Base-by-base conservation (phyloP, 2,113 vertebrate species). In the Jacana jacana region DNA sequence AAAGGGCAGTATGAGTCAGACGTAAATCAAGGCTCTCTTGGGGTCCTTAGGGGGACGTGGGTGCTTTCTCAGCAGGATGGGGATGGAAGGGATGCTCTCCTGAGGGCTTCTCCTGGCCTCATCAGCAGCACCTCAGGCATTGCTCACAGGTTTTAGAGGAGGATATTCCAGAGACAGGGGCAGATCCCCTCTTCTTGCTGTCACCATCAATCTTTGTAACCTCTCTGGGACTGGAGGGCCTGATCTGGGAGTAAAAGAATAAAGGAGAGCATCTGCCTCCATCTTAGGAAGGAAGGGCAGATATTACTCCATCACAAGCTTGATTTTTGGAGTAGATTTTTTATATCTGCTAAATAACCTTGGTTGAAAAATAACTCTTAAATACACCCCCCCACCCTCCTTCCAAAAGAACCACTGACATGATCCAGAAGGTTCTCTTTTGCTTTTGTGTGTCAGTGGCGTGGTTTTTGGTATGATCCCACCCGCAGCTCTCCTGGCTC, bases 311-410 rank as follows among this genome's bases (percentile, higher is more conserved):
- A 46, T 63, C 28, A 51, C 22, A 37, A 63, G 17, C 14, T 55
- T 39, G 20, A 0, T 78, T 44, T 84, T 77, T 72, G 6, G 3
- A 42, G 11, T 35, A 33, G 35, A 28, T 44, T 82, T 48, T 79
- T 33, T 42, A 95, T 81, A 83, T 19, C 28, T 4, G 1, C 10
- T 76, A 27, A 70, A 73, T 40, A 52, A 58, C 12, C 20, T 27
- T 1, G 1, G 12, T 23, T 66, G 39, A 89, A 93, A 93, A 69
- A 82, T 13, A 87, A 52, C 23, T 12, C 35, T 33, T n/a, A 61
- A 52, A 61, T 27, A n/a, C n/a, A n/a, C n/a, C n/a, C n/a, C 15
- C 10, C 37, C 15, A 64, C 9, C 2, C 1, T 1, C 6, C 9
- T 46, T 40, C 31, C 2, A 14, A 60, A 60, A 60, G 18, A 37